Evolutionary conservation across 2,113 vertebrate genomes (phyloP), one percentile per base, ranked within the genome.

Genomic region (Polyodon spathula): DNA sequence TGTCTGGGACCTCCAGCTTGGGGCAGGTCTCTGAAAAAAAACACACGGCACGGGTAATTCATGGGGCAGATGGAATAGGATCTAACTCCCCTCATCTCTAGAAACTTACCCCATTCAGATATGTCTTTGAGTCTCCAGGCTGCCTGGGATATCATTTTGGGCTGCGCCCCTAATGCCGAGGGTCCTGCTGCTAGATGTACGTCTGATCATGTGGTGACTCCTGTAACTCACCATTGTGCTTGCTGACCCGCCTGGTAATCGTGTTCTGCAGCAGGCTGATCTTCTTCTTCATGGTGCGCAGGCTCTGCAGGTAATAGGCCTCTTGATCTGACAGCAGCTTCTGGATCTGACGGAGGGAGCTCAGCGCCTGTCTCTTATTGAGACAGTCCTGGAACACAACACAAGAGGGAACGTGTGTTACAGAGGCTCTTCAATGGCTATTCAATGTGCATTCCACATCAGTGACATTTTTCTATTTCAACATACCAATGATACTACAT

Each of bases 251-350:
- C 54, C 71, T 84, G 41, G 67, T 67, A 5, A 78, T 64, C 4
- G 37, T 71, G 68, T 68, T 80, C 61, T 88, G 89, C n/a, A 95
- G 77, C 37, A 84, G 7, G 6, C 76, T 81, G 6, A 94, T 86
- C 71, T 92, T 90, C 63, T 89, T 90, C 73, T 69, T 85, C 60
- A 94, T 76, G 40, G 77, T 73, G 0, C 78, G 84, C 0, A 74
- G 81, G 51, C 83, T 84, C 65, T 75, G 86, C 65, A 87, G 40
- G 41, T 89, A 89, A 1, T 87, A 78, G 2, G 86, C 75, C 67
- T 93, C 91, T 17, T 93, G 89, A 0, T 76, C 79, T 0, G 79
- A 82, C 6, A 93, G 82, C 65, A 92, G 79, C 66, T 88, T 93
- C 80, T 93, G 90, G 66, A 89, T 82, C 76, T 92, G 91, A 54